Conservation (phyloP, 2,113 vertebrate genomes). For the Phycodurus eques region DNA sequence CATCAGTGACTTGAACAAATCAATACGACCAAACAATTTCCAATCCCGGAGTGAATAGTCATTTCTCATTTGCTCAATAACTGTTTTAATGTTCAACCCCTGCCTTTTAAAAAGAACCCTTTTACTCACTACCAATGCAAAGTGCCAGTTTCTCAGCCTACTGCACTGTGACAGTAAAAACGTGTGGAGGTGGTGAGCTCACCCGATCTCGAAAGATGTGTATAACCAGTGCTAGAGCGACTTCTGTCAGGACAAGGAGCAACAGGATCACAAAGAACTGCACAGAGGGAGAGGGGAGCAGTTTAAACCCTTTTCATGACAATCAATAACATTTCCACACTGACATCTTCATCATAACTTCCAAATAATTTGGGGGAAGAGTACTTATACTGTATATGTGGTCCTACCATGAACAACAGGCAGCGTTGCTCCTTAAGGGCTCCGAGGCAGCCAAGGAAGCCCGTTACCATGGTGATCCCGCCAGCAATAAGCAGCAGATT, state of each 20-base stretch:
- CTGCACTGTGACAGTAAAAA: neutral
- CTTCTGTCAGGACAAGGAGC: conserved; percentile 78
- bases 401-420: conserved; percentile 76
- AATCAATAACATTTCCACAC: neutral
- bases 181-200: conserved; percentile 28
- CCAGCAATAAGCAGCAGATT: conserved; percentile 80
- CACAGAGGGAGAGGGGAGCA: neutral
- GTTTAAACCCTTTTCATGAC: neutral
- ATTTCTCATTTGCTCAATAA: neutral
- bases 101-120: neutral
- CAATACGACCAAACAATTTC: neutral
- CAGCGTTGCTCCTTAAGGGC: conserved; percentile 83
- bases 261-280: conserved; percentile 83
- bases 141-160: neutral
- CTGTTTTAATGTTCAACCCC: neutral
- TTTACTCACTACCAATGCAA: neutral
- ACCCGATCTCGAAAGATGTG: conserved; percentile 77
- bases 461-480: conserved; percentile 82
- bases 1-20: neutral
- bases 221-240: conserved; percentile 69
- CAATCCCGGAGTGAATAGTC: neutral
- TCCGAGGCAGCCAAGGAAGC: conserved; percentile 84
- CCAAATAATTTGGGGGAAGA: too few species aligned
- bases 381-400: neutral
- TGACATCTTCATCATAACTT: neutral